Base-by-base conservation (phyloP, 2,888 invertebrate species). In the Vesta saturnalis region DNA sequence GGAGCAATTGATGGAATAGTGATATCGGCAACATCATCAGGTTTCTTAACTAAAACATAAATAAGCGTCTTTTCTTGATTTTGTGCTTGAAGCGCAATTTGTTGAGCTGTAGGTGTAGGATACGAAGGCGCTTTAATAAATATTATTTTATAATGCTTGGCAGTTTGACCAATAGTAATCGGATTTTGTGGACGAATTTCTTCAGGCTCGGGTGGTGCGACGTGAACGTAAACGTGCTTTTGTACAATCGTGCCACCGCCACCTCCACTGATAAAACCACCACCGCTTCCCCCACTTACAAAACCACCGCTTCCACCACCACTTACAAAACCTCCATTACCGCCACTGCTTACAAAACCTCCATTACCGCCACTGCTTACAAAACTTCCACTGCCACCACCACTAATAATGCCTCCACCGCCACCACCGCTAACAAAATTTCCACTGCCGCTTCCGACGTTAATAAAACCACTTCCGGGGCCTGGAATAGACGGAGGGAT, bases 41-140 rank as follows among this genome's bases (percentile, higher is more conserved):
- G 94, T 81, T 92, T 93, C 89, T 94, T 94, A 77, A 94, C 94
- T 84, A 95, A 85, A 30, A 95, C 95, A 85, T 95, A 95, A 78
- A 94, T 94, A 73, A 94, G 88, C 61, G 94, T 95, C 87, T 94
- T 95, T 83, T 94, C 93, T 85, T 94, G 93, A 84, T 94, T 93
- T 82, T 94, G 94, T 69, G 91, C 89, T 82, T 92, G 91, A 30
- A 91, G 83, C 23, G 94, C 93, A 73, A 94, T 92, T 73, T 91
- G 88, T 72, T 94, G 94, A 1, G 90, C 92, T 71, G 91, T 89
- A 59, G 93, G 92, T 67, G 92, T 89, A 60, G 93, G 92, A 69
- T 92, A 89, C 74, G 93, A 89, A 76, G 94, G 94, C 60, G 93
- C 93, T 87, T 94, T 94, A 84, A 94, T 94, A 88, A 94, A 94